Conservation (phyloP, 2,888 invertebrate genomes). For the Torymus auratus region DNA sequence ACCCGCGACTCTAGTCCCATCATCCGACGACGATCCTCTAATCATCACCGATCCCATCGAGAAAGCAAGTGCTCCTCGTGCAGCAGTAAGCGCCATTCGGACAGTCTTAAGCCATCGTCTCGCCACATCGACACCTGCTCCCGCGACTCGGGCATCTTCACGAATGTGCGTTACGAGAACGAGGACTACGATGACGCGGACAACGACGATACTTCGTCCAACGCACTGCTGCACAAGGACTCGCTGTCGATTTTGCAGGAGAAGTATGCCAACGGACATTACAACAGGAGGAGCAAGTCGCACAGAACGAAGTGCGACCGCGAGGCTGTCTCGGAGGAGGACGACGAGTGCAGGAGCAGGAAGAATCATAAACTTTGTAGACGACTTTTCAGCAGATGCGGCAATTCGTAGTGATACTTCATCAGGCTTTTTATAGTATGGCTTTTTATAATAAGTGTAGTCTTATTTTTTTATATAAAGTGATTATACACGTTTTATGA, state of each 20-base stretch:
- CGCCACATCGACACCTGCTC: conserved; percentile 29
- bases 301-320: background rate
- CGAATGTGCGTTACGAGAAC: conserved; percentile 55
- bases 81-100: conserved; percentile 18
- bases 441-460: background rate
- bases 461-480: conserved; percentile 2
- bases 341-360: background rate
- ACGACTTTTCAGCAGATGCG: conserved; percentile 6
- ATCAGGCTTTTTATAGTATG: background rate
- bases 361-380: background rate
- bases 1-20: background rate
- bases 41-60: background rate
- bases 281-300: background rate
- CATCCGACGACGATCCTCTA: background rate
- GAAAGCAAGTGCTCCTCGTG: conserved; percentile 2
- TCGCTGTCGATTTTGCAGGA: conserved; percentile 70
- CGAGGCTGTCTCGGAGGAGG: too few relatives aligned
- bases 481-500: background rate
- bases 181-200: conserved; percentile 56
- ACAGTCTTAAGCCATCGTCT: conserved; percentile 7
- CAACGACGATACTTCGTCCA: conserved; percentile 43
- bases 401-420: conserved; percentile 9
- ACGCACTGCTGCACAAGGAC: conserved; percentile 69
- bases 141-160: conserved; percentile 60
- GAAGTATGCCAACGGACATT: conserved; percentile 58